phyloP scores from a whole-genome alignment of 2,113 vertebrate genomes.

The Agapornis roseicollis region DNA sequence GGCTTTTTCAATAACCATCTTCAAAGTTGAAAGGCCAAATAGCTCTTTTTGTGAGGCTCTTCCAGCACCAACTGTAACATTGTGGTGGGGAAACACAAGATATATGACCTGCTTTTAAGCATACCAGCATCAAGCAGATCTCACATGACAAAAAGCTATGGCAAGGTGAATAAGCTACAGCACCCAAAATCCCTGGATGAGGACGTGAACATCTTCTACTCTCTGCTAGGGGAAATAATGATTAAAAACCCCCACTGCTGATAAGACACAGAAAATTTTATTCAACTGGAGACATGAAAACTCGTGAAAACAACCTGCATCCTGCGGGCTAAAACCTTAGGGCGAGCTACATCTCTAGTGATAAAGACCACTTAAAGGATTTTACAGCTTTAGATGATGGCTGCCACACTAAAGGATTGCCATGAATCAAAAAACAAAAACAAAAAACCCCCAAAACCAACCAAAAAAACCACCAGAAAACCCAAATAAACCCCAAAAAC shows the following conservation, averaged over 20 bases:
- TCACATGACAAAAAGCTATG: neutral
- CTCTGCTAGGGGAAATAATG: neutral
- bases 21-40: neutral
- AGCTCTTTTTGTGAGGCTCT: neutral
- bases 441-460: neutral
- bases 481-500: neutral
- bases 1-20: neutral
- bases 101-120: neutral
- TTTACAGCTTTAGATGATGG: neutral
- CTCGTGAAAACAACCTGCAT: neutral
- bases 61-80: neutral
- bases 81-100: neutral
- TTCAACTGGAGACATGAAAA: neutral
- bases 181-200: rapidly evolving
- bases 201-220: rapidly evolving
- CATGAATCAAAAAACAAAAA: neutral
- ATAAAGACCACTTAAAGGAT: no score
- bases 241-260: neutral
- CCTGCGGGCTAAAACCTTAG: neutral
- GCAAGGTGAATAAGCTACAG: neutral
- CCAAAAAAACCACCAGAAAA: neutral
- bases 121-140: rapidly evolving
- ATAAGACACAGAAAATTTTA: neutral
- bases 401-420: neutral
- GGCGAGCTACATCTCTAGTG: neutral